A percentile compares a stretch with the other conserved stretches of the same genome.
phyloP scores from a whole-genome alignment of 2,888 invertebrate genomes.

The Labia minor region DNA sequence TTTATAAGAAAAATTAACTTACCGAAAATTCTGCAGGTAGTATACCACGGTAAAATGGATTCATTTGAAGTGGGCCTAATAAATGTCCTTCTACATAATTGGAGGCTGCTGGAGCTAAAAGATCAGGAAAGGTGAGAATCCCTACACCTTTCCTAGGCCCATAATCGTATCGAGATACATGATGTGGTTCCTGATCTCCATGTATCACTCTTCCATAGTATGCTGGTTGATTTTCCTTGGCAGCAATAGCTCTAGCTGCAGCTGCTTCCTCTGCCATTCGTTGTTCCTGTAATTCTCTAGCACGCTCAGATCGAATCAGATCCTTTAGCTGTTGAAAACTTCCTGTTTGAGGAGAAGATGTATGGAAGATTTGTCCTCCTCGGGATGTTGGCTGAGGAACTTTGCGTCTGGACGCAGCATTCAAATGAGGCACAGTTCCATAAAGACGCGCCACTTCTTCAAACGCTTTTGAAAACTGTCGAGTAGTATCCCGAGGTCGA shows the following conservation, averaged over 20 bases:
- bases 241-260: slow-evolving; percentile 48
- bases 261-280: slow-evolving; percentile 61
- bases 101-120: slow-evolving; percentile 34
- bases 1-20: no score
- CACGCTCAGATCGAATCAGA: slow-evolving; percentile 62
- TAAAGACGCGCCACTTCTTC: slow-evolving; percentile 39
- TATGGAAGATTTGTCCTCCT: slow-evolving; percentile 25
- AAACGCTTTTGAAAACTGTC: slow-evolving; percentile 39
- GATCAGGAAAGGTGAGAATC: slow-evolving; percentile 37
- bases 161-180: neutral
- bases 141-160: slow-evolving; percentile 24
- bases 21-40: neutral
- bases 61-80: neutral
- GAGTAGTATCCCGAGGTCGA: slow-evolving; percentile 31
- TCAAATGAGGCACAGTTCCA: slow-evolving; percentile 15
- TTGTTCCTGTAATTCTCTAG: slow-evolving; percentile 64
- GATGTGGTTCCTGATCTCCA: slow-evolving; percentile 14
- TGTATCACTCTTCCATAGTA: slow-evolving; percentile 17
- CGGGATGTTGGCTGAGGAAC: slow-evolving; percentile 14
- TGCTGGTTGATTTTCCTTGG: slow-evolving; percentile 39
- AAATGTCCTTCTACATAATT: slow-evolving; percentile 17
- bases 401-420: slow-evolving; percentile 5
- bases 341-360: slow-evolving; percentile 31
- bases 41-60: neutral
- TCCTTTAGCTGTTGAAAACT: slow-evolving; percentile 71